Percentiles rank a stretch among this genome's conserved stretches.
phyloP scores from a whole-genome alignment of 2,888 invertebrate species.

The Phengaris alcon region DNA sequence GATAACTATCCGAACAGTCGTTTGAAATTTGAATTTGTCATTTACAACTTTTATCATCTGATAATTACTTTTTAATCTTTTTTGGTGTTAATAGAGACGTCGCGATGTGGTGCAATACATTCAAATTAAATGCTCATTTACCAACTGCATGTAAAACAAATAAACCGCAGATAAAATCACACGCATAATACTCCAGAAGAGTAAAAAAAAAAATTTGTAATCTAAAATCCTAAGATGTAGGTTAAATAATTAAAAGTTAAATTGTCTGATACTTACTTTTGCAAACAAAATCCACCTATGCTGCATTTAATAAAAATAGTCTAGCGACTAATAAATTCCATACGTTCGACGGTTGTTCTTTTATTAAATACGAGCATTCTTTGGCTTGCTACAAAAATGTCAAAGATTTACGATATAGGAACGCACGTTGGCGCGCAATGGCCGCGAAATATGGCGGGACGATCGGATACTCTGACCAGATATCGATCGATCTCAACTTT shows the following conservation, averaged over 20 bases:
- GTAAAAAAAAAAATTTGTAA: no score
- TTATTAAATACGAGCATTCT: conserved; percentile 48
- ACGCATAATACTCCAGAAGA: neutral
- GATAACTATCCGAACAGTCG: conserved; percentile 11
- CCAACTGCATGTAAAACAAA: neutral
- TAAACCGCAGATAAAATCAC: neutral
- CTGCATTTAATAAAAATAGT: conserved; percentile 14
- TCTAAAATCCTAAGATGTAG: neutral
- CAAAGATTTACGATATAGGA: conserved; percentile 45
- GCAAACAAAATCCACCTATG: neutral
- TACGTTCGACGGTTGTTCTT: neutral
- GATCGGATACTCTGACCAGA: conserved; percentile 37
- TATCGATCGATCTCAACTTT: conserved; percentile 29
- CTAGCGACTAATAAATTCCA: conserved; percentile 9
- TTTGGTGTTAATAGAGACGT: conserved; percentile 27
- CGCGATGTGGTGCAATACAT: conserved; percentile 10
- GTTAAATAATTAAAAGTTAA: neutral
- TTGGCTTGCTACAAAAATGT: conserved; percentile 44
- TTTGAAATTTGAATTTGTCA: conserved; percentile 17
- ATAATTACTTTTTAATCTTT: conserved; percentile 25
- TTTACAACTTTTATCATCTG: conserved; percentile 22
- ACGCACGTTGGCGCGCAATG: conserved; percentile 40
- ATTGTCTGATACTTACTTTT: neutral
- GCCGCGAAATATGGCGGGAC: conserved; percentile 40
- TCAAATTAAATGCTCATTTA: conserved; percentile 12